Conservation (phyloP, 2,797 vertebrate genomes). For the Amazona ochrocephala region DNA sequence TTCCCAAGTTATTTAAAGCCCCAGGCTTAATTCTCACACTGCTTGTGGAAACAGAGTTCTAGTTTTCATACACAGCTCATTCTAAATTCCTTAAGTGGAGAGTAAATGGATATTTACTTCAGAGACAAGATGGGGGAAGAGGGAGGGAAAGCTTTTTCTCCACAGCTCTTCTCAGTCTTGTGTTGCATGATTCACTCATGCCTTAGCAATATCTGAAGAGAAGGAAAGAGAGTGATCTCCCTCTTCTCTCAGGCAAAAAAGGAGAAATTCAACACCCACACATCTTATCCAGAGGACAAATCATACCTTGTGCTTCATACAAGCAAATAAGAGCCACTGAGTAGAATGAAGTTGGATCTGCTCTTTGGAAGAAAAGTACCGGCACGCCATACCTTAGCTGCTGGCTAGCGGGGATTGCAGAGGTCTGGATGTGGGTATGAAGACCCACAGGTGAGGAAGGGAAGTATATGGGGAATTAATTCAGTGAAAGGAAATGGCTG, state of each 20-base stretch:
- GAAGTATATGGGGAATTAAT: background rate
- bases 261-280: background rate
- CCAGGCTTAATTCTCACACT: background rate
- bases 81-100: background rate
- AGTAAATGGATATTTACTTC: background rate
- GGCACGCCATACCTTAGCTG: rapidly evolving
- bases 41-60: background rate
- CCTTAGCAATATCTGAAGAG: background rate
- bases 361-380: background rate
- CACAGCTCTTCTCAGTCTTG: background rate
- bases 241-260: background rate
- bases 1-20: background rate
- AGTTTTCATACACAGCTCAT: background rate
- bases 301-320: background rate
- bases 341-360: background rate
- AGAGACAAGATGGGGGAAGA: background rate
- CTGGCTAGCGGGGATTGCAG: background rate
- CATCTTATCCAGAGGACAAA: background rate
- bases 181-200: background rate
- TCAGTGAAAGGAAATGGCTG: background rate
- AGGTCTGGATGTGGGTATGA: background rate
- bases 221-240: background rate
- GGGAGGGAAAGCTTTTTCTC: background rate
- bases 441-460: background rate
- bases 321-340: background rate